Base-by-base conservation (phyloP, 2,113 vertebrate species). In the Pelodiscus sinensis region DNA sequence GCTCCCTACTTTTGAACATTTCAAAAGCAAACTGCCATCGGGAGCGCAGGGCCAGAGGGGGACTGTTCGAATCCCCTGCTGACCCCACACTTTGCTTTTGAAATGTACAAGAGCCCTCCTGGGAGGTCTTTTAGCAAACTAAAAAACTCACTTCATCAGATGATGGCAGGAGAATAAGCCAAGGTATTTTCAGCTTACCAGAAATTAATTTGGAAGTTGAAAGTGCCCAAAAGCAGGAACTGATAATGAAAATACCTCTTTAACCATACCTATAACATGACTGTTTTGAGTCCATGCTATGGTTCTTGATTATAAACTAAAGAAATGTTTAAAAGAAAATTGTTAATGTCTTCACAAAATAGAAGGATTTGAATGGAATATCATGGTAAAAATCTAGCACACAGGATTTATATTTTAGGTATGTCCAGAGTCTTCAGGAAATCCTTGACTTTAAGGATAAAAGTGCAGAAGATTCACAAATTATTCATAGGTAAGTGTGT, bases 381-480 rank as follows among this genome's bases (percentile, higher is more conserved):
- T 55, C 79, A 92, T 81, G 24, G 68, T 83, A 75, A 57, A 78
- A 29, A 50, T 27, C 62, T 84, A 81, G 16, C 24, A 12, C 83
- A 6, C 71, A 22, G 82, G 84, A 85, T 90, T 96, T 97, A 79
- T 93, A 91, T 96, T 81, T 27, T 96, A 99, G 99, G 99, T 99
- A 99, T 55, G 98, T 99, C 84, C 99, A 99, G 93, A 99, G 99
- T 96, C 98, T 99, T 92, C 97, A 99, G 94, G 99, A 99, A 79
- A 99, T 99, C 87, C 98, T 99, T 62, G 98, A 99, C 92, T 99
- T 99, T 96, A 99, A 98, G 94, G 98, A 99, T 83, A 99, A 98
- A 98, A 98, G 98, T 92, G 97, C 98, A 44, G 98, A 98, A n/a
- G 98, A 99, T 92, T 97, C 98, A 86, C 98, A 98, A 88, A 94